A percentile compares a stretch with the other conserved stretches of the same genome.
phyloP scores from a whole-genome alignment of 2,888 invertebrate genomes.

The Alsophila aescularia region DNA sequence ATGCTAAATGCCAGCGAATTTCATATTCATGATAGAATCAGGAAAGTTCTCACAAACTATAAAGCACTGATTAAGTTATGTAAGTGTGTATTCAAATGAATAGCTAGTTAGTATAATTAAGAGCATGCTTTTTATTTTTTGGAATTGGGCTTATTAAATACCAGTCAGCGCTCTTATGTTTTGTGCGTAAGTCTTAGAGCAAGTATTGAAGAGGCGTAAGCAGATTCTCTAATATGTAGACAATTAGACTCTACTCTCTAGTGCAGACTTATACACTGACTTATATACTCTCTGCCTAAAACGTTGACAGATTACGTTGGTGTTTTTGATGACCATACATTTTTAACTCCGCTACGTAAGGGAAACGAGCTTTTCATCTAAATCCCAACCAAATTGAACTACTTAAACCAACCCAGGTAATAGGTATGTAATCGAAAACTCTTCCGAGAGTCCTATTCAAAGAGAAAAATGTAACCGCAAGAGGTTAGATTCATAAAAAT shows the following conservation, averaged over 20 bases:
- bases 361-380: background rate
- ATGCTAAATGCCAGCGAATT: constrained; percentile 15
- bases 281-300: too few relatives aligned
- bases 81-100: constrained; percentile 14
- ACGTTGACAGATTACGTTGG: too few relatives aligned
- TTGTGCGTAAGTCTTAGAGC: too few relatives aligned
- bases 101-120: constrained; percentile 12
- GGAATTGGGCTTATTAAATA: too few relatives aligned
- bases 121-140: background rate
- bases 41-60: constrained; percentile 19
- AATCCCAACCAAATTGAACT: background rate
- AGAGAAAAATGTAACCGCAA: constrained; percentile 13
- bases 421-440: constrained; percentile 9
- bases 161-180: too few relatives aligned
- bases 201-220: too few relatives aligned
- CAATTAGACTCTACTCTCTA: too few relatives aligned
- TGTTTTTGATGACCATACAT: too few relatives aligned
- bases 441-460: background rate
- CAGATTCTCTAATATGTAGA: too few relatives aligned
- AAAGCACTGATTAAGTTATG: constrained; percentile 9
- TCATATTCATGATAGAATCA: constrained; percentile 11
- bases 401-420: background rate
- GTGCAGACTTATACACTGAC: too few relatives aligned
- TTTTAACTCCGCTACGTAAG: too few relatives aligned
- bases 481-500: constrained; percentile 17